Percentiles rank a stretch among this genome's conserved stretches.
Conservation (phyloP, 2,888 invertebrate species). For the Odontocerum albicorne region DNA sequence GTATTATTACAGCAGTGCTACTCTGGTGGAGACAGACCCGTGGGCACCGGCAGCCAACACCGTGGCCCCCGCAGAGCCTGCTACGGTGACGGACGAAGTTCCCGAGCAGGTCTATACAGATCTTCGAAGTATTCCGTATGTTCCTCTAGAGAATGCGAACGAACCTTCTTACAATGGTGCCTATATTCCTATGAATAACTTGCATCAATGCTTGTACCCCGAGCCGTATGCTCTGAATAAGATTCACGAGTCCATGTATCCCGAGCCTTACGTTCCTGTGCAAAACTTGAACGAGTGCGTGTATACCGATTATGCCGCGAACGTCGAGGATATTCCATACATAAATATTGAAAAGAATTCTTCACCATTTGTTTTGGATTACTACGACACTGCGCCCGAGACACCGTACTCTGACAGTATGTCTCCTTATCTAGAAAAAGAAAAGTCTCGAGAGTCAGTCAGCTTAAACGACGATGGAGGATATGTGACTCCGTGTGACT, state of each 20-base stretch:
- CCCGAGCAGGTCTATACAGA: constrained; percentile 38
- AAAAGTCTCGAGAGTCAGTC: constrained; percentile 23
- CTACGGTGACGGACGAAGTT: background rate
- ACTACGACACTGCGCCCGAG: constrained; percentile 32
- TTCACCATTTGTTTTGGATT: constrained; percentile 25
- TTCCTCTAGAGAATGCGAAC: constrained; percentile 44
- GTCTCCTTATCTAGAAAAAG: constrained; percentile 34
- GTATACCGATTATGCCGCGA: constrained; percentile 52
- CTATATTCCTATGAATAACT: constrained; percentile 45
- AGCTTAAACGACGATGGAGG: constrained; percentile 34
- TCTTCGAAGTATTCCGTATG: constrained; percentile 47
- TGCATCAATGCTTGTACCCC: constrained; percentile 43
- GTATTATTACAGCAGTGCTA: constrained; percentile 45
- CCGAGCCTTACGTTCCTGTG: constrained; percentile 47
- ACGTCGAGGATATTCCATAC: constrained; percentile 45
- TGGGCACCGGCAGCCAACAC: constrained; percentile 47
- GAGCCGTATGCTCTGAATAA: constrained; percentile 47
- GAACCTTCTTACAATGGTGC: background rate
- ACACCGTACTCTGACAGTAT: constrained; percentile 27
- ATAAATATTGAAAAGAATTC: constrained; percentile 47
- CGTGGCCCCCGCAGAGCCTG: constrained; percentile 8
- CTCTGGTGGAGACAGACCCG: constrained; percentile 49
- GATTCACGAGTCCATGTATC: constrained; percentile 43
- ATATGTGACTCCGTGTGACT: constrained; percentile 42
- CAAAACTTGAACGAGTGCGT: constrained; percentile 42